Evolutionary conservation across 30 jellyfish, hydroid and myxozoan genomes (phyloP), one percentile per base, ranked within the genome.

Genomic region (Catostylus mosaicus): DNA sequence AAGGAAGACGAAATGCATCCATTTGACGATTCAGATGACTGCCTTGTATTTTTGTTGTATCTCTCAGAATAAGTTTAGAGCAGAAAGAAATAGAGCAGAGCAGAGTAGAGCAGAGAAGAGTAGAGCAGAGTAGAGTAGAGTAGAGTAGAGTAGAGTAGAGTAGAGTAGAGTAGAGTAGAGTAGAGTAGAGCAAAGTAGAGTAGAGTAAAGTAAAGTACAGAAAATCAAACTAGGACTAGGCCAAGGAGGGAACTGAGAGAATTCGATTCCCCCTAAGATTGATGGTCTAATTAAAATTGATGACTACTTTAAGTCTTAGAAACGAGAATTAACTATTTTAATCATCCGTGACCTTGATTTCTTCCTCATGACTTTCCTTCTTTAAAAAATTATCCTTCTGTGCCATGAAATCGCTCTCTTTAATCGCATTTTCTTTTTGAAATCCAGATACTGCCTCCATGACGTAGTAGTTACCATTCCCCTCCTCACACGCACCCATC

Each of bases 401-500:
- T 11, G 65, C 12, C 80, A 68, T 68, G 37, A 68, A 68, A 11
- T 68, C 80, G 10, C 18, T 34, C 57, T 68, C 80, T 46, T 68
- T 68, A 64, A 68, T 68, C 30, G 20, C 35, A 46, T 36, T 36
- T 64, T 68, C 80, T 18, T 68, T 68, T 12, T 68, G 80, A 38
- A 68, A 68, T 7, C 80, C 16, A 36, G 80, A 33, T 36, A 68
- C 40, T 18, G 80, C 80, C 7, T 68, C 80, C 80, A 68, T 68
- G 40, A 68, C 64, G 37, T 68, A 68, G 27, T 33, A 68, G 80
- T 68, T 68, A 19, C 27, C 66, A 43, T 36, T 46, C 27, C 38
- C 62, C n/a, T 19, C 19, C 26, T 68, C 65, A 31, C 54, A 19
- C 5, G 31, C 30, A 30, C 11, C 54, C 54, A 65, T 29, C 24